These are phyloP conservation scores for Amphiprion clarkii DNA, from an alignment of 2,797 vertebrate genomes.

Conservation along the genomic window DNA sequence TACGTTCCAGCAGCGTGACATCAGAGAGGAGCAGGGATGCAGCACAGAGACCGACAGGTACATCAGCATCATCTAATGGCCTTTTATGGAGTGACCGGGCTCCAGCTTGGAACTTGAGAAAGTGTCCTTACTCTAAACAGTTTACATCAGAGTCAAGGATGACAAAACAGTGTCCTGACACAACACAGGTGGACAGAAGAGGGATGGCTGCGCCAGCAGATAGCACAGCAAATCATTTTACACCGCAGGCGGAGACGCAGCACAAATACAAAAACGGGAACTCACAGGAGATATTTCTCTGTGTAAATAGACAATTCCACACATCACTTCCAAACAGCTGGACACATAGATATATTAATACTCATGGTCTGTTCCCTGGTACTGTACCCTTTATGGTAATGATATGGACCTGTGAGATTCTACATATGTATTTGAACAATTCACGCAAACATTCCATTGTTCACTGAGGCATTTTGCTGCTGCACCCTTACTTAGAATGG, in stretches of 20 bases:
- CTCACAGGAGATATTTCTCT: slow-evolving; percentile 2
- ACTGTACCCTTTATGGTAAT: too few species aligned
- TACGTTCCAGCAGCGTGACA: slow-evolving; percentile 54
- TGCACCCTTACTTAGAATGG: slow-evolving; percentile 23
- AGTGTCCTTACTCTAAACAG: slow-evolving; percentile 80
- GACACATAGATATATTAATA: too few species aligned
- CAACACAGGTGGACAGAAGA: slow-evolving; percentile 59
- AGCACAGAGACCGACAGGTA: slow-evolving; percentile 62
- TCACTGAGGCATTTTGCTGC: not conserved
- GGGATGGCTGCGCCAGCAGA: slow-evolving; percentile 14
- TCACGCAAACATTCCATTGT: too few species aligned
- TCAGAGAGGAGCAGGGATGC: slow-evolving; percentile 52
- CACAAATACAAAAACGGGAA: not conserved
- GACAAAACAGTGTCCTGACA: slow-evolving; percentile 61
- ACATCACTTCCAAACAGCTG: not conserved
- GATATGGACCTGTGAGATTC: too few species aligned
- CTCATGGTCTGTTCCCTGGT: too few species aligned
- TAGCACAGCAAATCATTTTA: not conserved
- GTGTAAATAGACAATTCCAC: not conserved
- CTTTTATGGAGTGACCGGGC: slow-evolving; percentile 83
- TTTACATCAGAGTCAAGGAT: slow-evolving; percentile 73
- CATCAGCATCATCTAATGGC: slow-evolving; percentile 68
- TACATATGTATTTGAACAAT: too few species aligned
- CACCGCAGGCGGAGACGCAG: not conserved
- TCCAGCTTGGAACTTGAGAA: slow-evolving; percentile 64